Evolutionary conservation across 2,113 vertebrate species (phyloP), one percentile per base, ranked within the genome.

Genomic region (Menura novaehollandiae): DNA sequence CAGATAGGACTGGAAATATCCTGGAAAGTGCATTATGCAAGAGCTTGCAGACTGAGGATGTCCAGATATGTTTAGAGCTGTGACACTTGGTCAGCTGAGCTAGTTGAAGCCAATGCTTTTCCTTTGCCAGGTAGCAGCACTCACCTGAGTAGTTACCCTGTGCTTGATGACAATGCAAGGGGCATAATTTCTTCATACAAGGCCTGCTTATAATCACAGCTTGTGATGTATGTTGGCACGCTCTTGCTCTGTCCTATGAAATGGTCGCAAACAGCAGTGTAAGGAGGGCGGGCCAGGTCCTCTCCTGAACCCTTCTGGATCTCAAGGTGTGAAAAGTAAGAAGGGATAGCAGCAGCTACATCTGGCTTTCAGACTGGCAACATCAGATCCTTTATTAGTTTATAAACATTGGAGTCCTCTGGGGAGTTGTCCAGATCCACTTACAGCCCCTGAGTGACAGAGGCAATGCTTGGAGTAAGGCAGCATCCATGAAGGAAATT

Each of bases 331-430:
- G 68, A 81, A 78, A 88, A 92, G 53, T 33, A 43, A 86, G 85
- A 86, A 86, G n/a, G 7, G 30, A 49, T 28, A 92, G n/a, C 64
- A 91, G 60, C 69, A 84, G 60, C 58, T 83, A 41, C 1, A 14
- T 81, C 85, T 93, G 85, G 68, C 75, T 92, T 92, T 92, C 77
- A 72, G 64, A 64, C 64, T 78, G 88, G 64, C 76, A 96, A n/a
- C 58, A 91, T 91, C 60, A 88, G 73, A 78, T 88, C 58, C 53
- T 92, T 87, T 84, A 89, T 89, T 94, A 82, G 86, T 92, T 92
- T 94, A 84, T 84, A 96, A 96, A 93, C 86, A 71, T 12, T 88
- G 72, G 62, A 86, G 43, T 81, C 59, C 82, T 96, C 82, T 0
- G 2, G 83, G 83, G 88, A 75, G 80, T 81, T 84, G 23, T 81